A percentile compares a stretch with the other conserved stretches of the same genome.
phyloP scores from a whole-genome alignment of 2,113 vertebrate species.

The Lasiurus borealis region DNA sequence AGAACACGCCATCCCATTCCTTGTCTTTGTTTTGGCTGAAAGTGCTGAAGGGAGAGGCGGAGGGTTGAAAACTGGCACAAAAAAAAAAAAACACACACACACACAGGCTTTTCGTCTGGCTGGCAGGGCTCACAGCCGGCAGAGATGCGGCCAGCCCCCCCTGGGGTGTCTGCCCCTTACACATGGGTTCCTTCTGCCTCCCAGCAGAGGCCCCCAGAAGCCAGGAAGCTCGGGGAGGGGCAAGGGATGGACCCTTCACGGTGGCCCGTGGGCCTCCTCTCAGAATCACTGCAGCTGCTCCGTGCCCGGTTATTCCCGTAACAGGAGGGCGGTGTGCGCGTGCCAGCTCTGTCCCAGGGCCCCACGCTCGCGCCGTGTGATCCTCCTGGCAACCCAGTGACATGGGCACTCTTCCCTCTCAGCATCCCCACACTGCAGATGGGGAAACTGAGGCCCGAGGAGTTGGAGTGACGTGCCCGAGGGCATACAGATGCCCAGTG shows the following conservation, averaged over 20 bases:
- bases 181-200: not conserved
- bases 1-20: not conserved
- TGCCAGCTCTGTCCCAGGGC: not conserved
- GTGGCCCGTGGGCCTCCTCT: not conserved
- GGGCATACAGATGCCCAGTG: rapidly evolving
- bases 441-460: not conserved
- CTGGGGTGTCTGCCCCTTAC: not conserved
- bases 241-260: not conserved
- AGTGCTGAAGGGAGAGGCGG: not conserved
- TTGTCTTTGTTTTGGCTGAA: conserved; percentile 35
- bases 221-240: not conserved
- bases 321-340: rapidly evolving
- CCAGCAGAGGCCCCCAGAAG: not conserved
- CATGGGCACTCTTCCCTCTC: rapidly evolving
- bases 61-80: not conserved
- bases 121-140: not conserved
- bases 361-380: rapidly evolving
- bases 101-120: not conserved
- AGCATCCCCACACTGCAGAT: not conserved
- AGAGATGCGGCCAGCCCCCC: not conserved
- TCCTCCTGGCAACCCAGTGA: not conserved
- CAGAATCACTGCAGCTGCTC: rapidly evolving
- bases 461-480: not conserved
- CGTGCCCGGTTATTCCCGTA: rapidly evolving
- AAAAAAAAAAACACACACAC: too few relatives aligned